Evolutionary conservation across 2,113 vertebrate species (phyloP).

Genomic region (Lophius piscatorius): DNA sequence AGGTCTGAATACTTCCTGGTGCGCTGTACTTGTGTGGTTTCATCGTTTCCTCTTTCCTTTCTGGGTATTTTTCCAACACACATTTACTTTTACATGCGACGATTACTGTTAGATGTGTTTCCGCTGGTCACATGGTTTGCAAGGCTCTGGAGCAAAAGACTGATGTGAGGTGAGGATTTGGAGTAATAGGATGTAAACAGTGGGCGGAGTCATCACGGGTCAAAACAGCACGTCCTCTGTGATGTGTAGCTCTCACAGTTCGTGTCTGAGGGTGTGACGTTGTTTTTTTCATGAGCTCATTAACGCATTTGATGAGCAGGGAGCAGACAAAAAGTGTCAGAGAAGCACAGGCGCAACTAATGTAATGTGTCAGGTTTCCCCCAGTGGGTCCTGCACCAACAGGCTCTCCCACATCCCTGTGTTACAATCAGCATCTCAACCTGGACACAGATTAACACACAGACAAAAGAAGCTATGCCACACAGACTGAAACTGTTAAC

Average conservation of each 20-base stretch:
- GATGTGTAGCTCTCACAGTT: slow-evolving; percentile 58
- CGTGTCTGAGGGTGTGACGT: slow-evolving; percentile 33
- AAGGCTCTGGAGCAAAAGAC: slow-evolving; percentile 16
- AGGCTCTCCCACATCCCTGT: slow-evolving; percentile 11
- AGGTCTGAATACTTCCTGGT: too few species aligned
- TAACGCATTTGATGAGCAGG: slow-evolving; percentile 43
- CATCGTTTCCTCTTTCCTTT: too few species aligned
- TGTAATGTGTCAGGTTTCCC: slow-evolving; percentile 66
- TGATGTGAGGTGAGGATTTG: slow-evolving; percentile 44
- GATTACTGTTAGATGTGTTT: background rate
- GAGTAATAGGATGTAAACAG: slow-evolving; percentile 67
- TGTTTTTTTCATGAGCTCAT: slow-evolving; percentile 18
- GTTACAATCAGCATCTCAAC: slow-evolving; percentile 35
- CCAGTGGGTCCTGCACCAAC: slow-evolving; percentile 38
- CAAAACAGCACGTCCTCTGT: slow-evolving; percentile 61
- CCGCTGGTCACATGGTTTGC: background rate
- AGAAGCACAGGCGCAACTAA: slow-evolving; percentile 51
- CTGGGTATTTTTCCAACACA: too few species aligned
- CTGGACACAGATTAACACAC: slow-evolving; percentile 37
- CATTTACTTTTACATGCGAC: background rate
- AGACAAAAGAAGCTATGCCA: slow-evolving; percentile 42
- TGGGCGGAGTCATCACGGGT: slow-evolving; percentile 52
- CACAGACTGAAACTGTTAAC: slow-evolving; percentile 37
- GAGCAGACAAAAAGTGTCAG: slow-evolving; percentile 62
- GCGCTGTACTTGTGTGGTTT: too few species aligned